These are phyloP conservation scores for Magallana gigas DNA, from an alignment of 1,140 invertebrate genomes.

Conservation along the genomic window DNA sequence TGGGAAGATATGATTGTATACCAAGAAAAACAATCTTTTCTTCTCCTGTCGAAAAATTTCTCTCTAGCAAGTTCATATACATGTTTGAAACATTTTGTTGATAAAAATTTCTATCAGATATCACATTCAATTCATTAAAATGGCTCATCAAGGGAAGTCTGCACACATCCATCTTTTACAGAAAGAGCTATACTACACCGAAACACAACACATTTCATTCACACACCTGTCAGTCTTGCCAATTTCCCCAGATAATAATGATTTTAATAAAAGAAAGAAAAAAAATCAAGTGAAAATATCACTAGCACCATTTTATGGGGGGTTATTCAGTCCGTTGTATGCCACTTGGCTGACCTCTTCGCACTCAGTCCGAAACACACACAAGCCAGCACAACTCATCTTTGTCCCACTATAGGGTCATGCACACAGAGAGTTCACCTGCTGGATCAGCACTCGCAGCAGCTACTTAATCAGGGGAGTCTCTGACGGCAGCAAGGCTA, in stretches of 20 bases:
- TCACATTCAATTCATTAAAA: conserved; percentile 24
- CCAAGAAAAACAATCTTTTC: not conserved
- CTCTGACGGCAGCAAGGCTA: not conserved
- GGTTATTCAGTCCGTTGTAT: not conserved
- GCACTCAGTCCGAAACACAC: not conserved
- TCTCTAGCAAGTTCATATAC: not conserved
- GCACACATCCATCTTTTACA: conserved; percentile 31
- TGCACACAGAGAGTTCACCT: not conserved
- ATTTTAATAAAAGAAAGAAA: not conserved
- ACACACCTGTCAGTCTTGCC: not conserved
- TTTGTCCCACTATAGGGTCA: not conserved
- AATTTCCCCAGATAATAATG: not conserved
- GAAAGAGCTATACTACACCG: not conserved
- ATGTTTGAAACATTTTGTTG: conserved; percentile 6
- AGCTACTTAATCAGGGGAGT: not conserved
- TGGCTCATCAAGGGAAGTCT: conserved; percentile 2
- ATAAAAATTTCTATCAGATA: conserved; percentile 9
- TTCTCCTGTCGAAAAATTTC: not conserved
- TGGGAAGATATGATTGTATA: not conserved
- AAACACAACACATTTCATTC: not conserved
- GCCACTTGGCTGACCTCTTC: not conserved
- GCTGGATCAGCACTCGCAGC: not conserved
- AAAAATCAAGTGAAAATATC: not conserved
- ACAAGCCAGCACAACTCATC: not conserved
- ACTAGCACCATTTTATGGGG: not conserved